Evolutionary conservation across 2,113 vertebrate genomes (phyloP).

Genomic region (Sander lucioperca): DNA sequence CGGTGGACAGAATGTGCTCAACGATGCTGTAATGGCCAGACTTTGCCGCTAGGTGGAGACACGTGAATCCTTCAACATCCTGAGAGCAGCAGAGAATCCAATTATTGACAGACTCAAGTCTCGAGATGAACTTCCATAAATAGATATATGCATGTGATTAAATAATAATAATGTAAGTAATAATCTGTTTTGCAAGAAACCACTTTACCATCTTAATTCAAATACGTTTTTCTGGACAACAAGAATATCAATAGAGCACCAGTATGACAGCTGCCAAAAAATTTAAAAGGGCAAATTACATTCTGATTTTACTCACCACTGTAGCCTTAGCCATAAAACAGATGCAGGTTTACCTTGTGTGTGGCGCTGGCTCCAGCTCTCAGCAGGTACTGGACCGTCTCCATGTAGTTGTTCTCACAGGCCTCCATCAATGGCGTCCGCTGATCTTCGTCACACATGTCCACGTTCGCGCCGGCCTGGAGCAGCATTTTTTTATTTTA

Average conservation of each 20-base stretch:
- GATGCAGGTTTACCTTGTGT: constrained; percentile 88
- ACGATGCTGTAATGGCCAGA: constrained; percentile 94
- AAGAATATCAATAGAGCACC: neutral
- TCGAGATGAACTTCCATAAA: neutral
- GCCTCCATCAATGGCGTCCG: constrained; percentile 97
- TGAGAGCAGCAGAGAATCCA: constrained; percentile 62
- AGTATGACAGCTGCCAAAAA: neutral
- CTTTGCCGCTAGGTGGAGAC: constrained; percentile 97
- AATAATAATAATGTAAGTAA: neutral
- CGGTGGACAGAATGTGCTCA: constrained; percentile 90
- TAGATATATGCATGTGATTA: neutral
- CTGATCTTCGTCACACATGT: constrained; percentile 97
- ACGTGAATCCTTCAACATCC: constrained; percentile 96
- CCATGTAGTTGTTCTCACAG: constrained; percentile 96
- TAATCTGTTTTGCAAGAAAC: neutral
- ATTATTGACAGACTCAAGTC: neutral
- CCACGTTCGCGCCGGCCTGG: constrained; percentile 96
- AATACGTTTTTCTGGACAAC: neutral
- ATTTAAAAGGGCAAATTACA: neutral
- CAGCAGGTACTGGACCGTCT: constrained; percentile 94
- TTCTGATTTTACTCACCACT: neutral
- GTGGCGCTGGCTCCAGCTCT: constrained; percentile 93
- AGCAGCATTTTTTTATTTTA: neutral
- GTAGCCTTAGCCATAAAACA: neutral
- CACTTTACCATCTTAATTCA: neutral